phyloP scores from a whole-genome alignment of 2,888 invertebrate species.

The Cataglyphis altisquamis region DNA sequence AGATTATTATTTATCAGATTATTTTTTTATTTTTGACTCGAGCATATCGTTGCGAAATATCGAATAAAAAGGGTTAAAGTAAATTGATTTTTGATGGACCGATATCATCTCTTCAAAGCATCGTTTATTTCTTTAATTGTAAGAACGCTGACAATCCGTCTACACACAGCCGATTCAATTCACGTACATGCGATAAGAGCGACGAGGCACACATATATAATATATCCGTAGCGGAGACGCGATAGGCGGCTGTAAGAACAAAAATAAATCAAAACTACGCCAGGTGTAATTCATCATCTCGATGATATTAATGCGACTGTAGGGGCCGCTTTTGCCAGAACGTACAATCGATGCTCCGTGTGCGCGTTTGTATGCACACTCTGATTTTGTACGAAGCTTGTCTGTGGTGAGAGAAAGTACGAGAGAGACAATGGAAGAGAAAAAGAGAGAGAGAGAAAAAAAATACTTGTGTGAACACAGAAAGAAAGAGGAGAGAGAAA shows the following conservation, averaged over 20 bases:
- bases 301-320: slow-evolving; percentile 81
- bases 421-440: slow-evolving; percentile 24
- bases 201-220: slow-evolving; percentile 59
- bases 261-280: slow-evolving; percentile 69
- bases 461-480: too few species aligned
- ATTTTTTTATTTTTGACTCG: neutral
- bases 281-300: slow-evolving; percentile 80
- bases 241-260: slow-evolving; percentile 68
- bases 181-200: slow-evolving; percentile 64
- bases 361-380: slow-evolving; percentile 42
- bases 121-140: slow-evolving; percentile 44
- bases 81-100: slow-evolving; percentile 49
- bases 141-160: slow-evolving; percentile 19
- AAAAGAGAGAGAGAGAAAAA: slow-evolving; percentile 10
- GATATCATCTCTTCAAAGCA: slow-evolving; percentile 33
- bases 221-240: slow-evolving; percentile 23
- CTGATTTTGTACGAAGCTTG: slow-evolving; percentile 51
- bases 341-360: slow-evolving; percentile 45
- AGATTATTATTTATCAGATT: slow-evolving; percentile 1
- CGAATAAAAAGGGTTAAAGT: neutral
- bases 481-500: neutral
- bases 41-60: neutral
- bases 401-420: slow-evolving; percentile 40
- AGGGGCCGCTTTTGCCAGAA: slow-evolving; percentile 53
- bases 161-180: slow-evolving; percentile 52